Evolutionary conservation across 2,888 invertebrate genomes (phyloP), one percentile per base, ranked within the genome.

Genomic region (Nomada ruficornis): DNA sequence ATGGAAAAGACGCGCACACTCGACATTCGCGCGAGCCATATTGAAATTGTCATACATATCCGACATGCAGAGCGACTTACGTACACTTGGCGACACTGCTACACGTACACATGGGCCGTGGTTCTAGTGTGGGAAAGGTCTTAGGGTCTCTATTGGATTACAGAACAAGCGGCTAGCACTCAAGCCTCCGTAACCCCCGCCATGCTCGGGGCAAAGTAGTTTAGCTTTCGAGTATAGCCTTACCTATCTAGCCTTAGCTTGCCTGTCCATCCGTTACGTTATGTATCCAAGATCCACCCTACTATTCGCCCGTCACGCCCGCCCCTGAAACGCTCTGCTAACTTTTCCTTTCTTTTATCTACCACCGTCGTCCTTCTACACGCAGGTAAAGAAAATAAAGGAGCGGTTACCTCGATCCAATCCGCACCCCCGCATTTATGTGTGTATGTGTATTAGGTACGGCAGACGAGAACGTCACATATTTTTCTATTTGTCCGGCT

Each of bases 121-220:
- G 64, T 15, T 60, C 47, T 73, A 83, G 84, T 77, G 65, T 79
- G 84, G 82, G 84, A 84, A 90, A 88, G 90, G 90, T 90, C 91
- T 91, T 89, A 87, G 88, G 90, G 87, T 89, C 90, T 90, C 91
- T 89, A 91, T 91, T 91, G 91, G 90, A 91, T 91, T 91, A 91
- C 86, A 89, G 90, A 91, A 91, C 90, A 91, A 91, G 89, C 91
- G 89, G 88, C 86, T 87, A 90, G 90, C 91, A 91, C 90, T 91
- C 90, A 90, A 90, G 87, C 87, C 86, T 87, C 85, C 85, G 80
- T 86, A 87, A 83, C 84, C 87, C 83, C 86, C 87, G 82, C 86
- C 88, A 77, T 79, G 88, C 88, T 88, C 81, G 71, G 80, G 88
- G 86, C 88, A 90, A 90, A 91, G 89, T 91, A 90, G 90, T 91